Conservation (phyloP, 2,797 vertebrate genomes). For the Acrossocheilus fasciatus region DNA sequence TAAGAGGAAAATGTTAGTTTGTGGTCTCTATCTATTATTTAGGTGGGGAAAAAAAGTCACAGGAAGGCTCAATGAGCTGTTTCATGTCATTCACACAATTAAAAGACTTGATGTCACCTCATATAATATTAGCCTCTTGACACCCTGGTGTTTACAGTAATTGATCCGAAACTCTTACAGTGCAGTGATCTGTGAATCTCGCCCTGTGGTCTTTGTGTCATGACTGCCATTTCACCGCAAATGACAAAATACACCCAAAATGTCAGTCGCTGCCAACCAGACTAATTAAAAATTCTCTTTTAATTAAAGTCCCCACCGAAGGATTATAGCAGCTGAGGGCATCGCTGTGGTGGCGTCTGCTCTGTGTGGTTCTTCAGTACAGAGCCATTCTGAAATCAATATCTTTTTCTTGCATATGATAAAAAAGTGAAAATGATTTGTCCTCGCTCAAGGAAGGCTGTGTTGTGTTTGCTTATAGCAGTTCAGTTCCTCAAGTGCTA, state of each 20-base stretch:
- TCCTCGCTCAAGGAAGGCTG: neutral
- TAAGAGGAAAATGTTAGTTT: neutral
- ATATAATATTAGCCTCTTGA: slow-evolving; percentile 21
- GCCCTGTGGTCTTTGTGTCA: slow-evolving; percentile 38
- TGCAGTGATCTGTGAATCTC: slow-evolving; percentile 40
- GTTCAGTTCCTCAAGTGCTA: neutral
- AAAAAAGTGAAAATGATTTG: slow-evolving; percentile 24
- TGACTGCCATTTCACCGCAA: slow-evolving; percentile 46
- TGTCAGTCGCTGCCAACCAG: slow-evolving; percentile 41
- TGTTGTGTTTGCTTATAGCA: slow-evolving; percentile 21
- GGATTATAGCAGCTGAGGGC: slow-evolving; percentile 34
- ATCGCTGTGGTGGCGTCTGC: neutral
- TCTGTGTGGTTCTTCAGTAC: slow-evolving; percentile 20
- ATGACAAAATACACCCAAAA: slow-evolving; percentile 49
- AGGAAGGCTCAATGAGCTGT: neutral
- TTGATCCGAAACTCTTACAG: slow-evolving; percentile 31
- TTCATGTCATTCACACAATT: slow-evolving; percentile 15
- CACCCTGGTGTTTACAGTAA: slow-evolving; percentile 38
- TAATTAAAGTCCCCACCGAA: slow-evolving; percentile 46
- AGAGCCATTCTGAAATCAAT: slow-evolving; percentile 33
- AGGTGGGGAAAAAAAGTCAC: neutral
- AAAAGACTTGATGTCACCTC: neutral
- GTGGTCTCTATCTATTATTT: neutral
- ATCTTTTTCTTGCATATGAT: slow-evolving; percentile 8
- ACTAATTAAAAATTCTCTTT: slow-evolving; percentile 54